Conservation (phyloP, 2,797 vertebrate genomes). For the Limnodromus scolopaceus region DNA sequence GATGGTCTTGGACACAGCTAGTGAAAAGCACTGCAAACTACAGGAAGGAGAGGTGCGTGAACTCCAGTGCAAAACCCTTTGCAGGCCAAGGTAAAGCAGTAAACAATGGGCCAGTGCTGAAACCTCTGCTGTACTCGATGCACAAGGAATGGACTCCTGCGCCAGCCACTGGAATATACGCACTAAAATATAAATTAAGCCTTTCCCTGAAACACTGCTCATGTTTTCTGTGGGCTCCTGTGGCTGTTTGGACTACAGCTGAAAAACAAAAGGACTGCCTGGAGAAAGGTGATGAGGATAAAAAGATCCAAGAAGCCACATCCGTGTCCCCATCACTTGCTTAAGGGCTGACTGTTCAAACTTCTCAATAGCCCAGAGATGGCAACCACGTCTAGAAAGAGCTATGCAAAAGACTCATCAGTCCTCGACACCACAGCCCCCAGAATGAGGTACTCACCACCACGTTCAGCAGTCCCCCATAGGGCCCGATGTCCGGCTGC, state of each 20-base stretch:
- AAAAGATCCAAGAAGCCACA: not conserved
- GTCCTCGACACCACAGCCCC: fast-evolving
- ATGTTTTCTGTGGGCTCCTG: not conserved
- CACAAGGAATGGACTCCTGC: not conserved
- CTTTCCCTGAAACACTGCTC: not conserved
- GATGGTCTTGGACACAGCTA: not conserved
- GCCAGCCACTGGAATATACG: not conserved
- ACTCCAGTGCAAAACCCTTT: not conserved
- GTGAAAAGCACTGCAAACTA: not conserved
- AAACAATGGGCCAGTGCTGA: not conserved
- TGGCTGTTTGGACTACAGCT: not conserved
- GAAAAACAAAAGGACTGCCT: not conserved
- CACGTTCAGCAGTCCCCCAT: slow-evolving; percentile 96
- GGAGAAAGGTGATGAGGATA: not conserved
- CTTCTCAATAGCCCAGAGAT: fast-evolving
- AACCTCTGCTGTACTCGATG: not conserved
- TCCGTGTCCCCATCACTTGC: not conserved
- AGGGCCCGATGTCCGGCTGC: slow-evolving; percentile 98
- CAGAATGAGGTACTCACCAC: slow-evolving; percentile 78
- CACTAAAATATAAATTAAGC: not conserved
- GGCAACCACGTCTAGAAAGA: not conserved
- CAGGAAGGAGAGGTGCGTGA: not conserved
- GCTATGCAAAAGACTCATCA: fast-evolving
- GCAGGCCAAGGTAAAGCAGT: not conserved
- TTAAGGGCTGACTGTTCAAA: not conserved